phyloP scores from a whole-genome alignment of 2,797 vertebrate species.

The Bryconaethiops microstoma region DNA sequence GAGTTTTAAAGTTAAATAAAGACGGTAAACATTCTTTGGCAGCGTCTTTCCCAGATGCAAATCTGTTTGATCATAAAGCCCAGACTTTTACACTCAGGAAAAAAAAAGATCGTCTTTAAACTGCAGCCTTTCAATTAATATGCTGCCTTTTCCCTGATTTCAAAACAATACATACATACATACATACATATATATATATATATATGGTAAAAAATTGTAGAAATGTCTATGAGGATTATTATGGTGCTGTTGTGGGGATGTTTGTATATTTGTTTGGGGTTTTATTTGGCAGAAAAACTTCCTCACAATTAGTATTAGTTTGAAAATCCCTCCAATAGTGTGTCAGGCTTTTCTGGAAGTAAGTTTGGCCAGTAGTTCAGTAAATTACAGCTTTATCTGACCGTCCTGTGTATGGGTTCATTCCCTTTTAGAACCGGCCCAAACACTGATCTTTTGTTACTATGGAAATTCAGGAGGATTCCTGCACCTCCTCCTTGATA shows the following conservation, averaged over 20 bases:
- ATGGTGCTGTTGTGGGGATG: neutral
- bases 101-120: neutral
- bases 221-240: neutral
- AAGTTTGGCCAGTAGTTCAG: neutral
- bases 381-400: neutral
- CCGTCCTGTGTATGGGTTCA: neutral
- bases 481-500: constrained; percentile 17
- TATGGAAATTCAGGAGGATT: constrained; percentile 55
- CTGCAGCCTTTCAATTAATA: neutral
- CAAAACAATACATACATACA: too few relatives aligned
- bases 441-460: constrained; percentile 37
- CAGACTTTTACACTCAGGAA: neutral
- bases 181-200: too few relatives aligned
- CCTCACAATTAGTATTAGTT: neutral
- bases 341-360: neutral
- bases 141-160: too few relatives aligned
- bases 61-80: neutral
- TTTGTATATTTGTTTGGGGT: neutral
- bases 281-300: neutral
- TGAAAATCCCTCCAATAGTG: neutral
- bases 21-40: neutral
- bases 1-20: neutral
- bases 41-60: neutral
- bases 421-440: neutral
- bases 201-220: neutral